These are phyloP conservation scores for Eulemur albifrons DNA, from an alignment of 2,797 vertebrate species.

Conservation along the genomic window DNA sequence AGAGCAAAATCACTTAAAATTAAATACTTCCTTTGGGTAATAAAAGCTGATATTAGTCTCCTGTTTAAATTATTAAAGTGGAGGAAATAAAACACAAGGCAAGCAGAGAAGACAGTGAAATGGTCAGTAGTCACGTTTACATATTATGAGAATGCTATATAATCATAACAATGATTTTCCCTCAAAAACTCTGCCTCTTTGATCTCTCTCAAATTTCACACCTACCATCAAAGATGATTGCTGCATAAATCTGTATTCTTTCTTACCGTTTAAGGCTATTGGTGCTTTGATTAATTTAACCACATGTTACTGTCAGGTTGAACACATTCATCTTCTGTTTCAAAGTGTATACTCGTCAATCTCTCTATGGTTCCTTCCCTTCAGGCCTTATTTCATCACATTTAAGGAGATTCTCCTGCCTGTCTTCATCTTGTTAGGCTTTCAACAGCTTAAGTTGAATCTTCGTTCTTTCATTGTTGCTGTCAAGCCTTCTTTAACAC, in stretches of 20 bases:
- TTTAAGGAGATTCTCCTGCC: conserved; percentile 83
- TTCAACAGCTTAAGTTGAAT: conserved; percentile 86
- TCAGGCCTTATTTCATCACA: conserved; percentile 90
- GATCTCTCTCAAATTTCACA: conserved; percentile 29
- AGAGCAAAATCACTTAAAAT: conserved; percentile 31
- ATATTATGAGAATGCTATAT: background rate
- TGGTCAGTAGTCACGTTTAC: background rate
- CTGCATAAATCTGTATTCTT: conserved; percentile 78
- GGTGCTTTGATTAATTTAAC: conserved; percentile 90
- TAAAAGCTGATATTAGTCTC: background rate
- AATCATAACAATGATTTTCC: conserved; percentile 49
- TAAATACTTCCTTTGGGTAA: background rate
- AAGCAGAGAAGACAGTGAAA: background rate
- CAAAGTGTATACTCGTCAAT: conserved; percentile 88
- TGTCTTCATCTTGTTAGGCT: conserved; percentile 88
- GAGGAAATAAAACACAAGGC: background rate
- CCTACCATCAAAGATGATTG: conserved; percentile 58
- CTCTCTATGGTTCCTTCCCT: conserved; percentile 90
- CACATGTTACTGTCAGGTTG: conserved; percentile 94
- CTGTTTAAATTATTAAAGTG: background rate
- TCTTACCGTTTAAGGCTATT: conserved; percentile 76
- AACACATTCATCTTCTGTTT: conserved; percentile 89
- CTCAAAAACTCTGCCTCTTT: conserved; percentile 34
- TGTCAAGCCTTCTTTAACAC: conserved; percentile 83
- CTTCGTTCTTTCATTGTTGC: conserved; percentile 84